Conservation (phyloP, 30 jellyfish, hydroid and myxozoan species). For the Aurelia sp. region DNA sequence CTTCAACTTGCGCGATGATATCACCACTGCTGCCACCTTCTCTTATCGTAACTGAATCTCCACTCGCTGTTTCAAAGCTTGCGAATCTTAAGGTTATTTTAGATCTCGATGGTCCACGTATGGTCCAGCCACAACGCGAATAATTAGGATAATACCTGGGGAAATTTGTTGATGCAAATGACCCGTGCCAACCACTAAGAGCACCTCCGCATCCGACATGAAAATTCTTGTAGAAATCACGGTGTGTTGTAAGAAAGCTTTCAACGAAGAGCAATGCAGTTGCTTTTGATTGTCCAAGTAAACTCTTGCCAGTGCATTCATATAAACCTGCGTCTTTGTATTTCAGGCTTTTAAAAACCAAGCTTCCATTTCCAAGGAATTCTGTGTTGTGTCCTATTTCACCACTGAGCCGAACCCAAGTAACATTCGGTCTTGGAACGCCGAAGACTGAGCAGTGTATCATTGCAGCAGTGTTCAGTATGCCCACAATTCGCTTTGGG, state of each 20-base stretch:
- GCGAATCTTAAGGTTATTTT: not conserved
- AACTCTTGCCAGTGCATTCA: slow-evolving; percentile 59
- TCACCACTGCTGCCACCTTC: not conserved
- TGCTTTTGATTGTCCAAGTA: slow-evolving; percentile 21
- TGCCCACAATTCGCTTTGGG: slow-evolving; percentile 14
- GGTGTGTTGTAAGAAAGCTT: too few relatives aligned
- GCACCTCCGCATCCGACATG: slow-evolving; percentile 28
- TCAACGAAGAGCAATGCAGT: slow-evolving; percentile 28
- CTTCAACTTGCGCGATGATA: not conserved
- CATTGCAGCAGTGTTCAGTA: not conserved
- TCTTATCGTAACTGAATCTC: slow-evolving; percentile 1
- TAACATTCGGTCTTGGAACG: slow-evolving; percentile 47
- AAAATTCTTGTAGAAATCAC: not conserved
- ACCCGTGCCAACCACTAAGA: slow-evolving; percentile 22
- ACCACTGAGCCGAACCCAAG: slow-evolving; percentile 53
- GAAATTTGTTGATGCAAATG: slow-evolving; percentile 38
- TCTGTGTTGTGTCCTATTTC: not conserved
- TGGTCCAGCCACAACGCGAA: slow-evolving; percentile 21
- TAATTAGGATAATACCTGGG: not conserved
- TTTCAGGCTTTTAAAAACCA: slow-evolving; percentile 13
- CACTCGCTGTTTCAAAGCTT: slow-evolving; percentile 10
- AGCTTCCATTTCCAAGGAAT: slow-evolving; percentile 1
- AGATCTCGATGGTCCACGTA: not conserved
- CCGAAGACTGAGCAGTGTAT: slow-evolving; percentile 60
- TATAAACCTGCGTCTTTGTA: slow-evolving; percentile 53